Evolutionary conservation across 2,113 vertebrate genomes (phyloP).

Genomic region (Crypturellus undulatus): DNA sequence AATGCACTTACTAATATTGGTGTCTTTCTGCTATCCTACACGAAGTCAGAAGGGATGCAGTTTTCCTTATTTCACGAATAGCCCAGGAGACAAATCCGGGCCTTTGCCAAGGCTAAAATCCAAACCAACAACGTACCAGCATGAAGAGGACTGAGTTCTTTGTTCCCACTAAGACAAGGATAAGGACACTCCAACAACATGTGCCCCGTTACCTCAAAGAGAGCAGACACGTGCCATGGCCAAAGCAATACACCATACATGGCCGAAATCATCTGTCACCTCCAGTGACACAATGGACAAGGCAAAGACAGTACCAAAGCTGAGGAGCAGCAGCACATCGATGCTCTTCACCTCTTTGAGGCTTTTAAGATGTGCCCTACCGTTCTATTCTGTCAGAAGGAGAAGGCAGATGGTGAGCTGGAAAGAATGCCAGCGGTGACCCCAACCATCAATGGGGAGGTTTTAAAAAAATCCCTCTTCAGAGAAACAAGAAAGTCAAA

Average conservation of each 20-base stretch:
- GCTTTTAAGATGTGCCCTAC: neutral
- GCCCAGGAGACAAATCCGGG: neutral
- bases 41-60: neutral
- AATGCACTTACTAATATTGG: neutral
- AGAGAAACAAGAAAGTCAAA: neutral
- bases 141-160: neutral
- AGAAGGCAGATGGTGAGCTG: neutral
- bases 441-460: conserved; percentile 41
- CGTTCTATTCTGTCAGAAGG: neutral
- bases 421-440: neutral
- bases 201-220: neutral
- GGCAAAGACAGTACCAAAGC: neutral
- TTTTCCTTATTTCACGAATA: neutral
- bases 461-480: conserved; percentile 52
- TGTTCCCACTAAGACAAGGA: neutral
- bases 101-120: neutral
- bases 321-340: neutral
- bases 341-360: neutral
- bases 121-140: neutral
- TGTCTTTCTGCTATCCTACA: neutral
- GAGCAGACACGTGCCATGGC: neutral
- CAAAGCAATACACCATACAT: neutral
- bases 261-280: neutral
- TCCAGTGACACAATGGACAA: neutral
- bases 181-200: neutral